Percentiles rank a stretch among this genome's conserved stretches.
These are phyloP conservation scores for Betta splendens DNA, from an alignment of 2,797 vertebrate species.

Conservation along the genomic window DNA sequence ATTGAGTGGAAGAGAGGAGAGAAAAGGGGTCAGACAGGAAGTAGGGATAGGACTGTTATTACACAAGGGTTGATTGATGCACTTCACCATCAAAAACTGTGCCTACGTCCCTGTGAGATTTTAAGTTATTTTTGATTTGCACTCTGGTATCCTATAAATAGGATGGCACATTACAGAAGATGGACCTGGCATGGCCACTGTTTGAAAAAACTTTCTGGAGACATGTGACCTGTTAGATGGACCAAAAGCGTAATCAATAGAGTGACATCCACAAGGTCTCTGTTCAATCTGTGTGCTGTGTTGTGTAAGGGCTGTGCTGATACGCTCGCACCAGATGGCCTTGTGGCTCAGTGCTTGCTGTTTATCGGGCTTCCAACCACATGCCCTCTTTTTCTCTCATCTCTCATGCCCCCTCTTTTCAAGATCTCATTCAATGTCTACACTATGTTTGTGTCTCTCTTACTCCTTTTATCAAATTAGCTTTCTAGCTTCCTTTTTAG, in stretches of 20 bases:
- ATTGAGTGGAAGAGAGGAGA: constrained; percentile 69
- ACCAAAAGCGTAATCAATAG: constrained; percentile 49
- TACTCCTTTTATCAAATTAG: constrained; percentile 9
- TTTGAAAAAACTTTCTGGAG: constrained; percentile 46
- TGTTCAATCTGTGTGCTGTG: constrained; percentile 11
- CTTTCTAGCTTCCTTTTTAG: constrained; percentile 9
- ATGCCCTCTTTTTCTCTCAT: constrained; percentile 24
- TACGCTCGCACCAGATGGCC: constrained; percentile 22
- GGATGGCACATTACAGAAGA: constrained; percentile 5
- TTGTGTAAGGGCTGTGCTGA: neutral
- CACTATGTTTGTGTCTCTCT: constrained; percentile 24
- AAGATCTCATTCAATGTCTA: constrained; percentile 11
- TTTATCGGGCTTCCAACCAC: constrained; percentile 34
- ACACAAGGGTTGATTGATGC: constrained; percentile 66
- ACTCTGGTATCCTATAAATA: constrained; percentile 11
- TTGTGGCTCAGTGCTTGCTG: constrained; percentile 20
- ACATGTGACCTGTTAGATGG: constrained; percentile 50
- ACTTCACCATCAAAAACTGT: no score
- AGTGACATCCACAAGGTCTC: constrained; percentile 30
- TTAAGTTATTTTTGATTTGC: no score
- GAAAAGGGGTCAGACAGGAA: constrained; percentile 34
- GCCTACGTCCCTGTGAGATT: no score
- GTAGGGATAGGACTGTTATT: constrained; percentile 67
- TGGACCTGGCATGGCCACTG: constrained; percentile 11
- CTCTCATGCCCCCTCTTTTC: constrained; percentile 29